Base-by-base conservation (phyloP, 2,888 invertebrate genomes). In the Mylabris sibirica region DNA sequence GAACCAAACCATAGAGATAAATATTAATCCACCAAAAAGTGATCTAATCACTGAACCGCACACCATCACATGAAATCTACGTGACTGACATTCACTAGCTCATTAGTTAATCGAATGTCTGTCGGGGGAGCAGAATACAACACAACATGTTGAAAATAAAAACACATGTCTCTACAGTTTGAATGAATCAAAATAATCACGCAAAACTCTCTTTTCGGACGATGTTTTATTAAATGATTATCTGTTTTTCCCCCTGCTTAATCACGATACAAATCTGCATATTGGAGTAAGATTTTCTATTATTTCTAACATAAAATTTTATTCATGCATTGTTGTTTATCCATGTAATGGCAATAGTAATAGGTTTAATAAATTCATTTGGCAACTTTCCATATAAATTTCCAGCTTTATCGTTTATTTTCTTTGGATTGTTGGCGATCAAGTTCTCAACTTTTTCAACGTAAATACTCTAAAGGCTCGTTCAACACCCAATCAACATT, bases 31-130 rank as follows among this genome's bases (percentile, higher is more conserved):
- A 62, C 30, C 53, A 64, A 68, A 68, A 68, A 68, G 68, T 76
- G 75, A 78, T 78, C 76, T 78, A 76, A 78, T 78, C 74, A 72
- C 72, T 73, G 74, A 74, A 74, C 67, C 44, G n/a, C 72, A 69
- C 72, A 69, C 71, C 72, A 71, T 69, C 63, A 71, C 70, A 67
- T 69, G 26, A 68, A 66, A 71, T 30, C 30, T 74, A 77, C 76
- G 76, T 77, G 76, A 74, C 76, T 72, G 75, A 75, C 76, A 77
- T 77, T 75, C 76, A 67, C 71, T 71, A 77, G 73, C 74, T 77
- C 76, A 77, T 77, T 74, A 77, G 75, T 71, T 75, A 74, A 77
- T 75, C 75, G 62, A 62, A 68, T 67, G 67, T 68, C 69, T 63
- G 26, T 26, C 14, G 24, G 34, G 61, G 64, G 30, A 30, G 30